Evolutionary conservation across 2,888 invertebrate species (phyloP), one percentile per base, ranked within the genome.

Genomic region (Megastigmus dorsalis): DNA sequence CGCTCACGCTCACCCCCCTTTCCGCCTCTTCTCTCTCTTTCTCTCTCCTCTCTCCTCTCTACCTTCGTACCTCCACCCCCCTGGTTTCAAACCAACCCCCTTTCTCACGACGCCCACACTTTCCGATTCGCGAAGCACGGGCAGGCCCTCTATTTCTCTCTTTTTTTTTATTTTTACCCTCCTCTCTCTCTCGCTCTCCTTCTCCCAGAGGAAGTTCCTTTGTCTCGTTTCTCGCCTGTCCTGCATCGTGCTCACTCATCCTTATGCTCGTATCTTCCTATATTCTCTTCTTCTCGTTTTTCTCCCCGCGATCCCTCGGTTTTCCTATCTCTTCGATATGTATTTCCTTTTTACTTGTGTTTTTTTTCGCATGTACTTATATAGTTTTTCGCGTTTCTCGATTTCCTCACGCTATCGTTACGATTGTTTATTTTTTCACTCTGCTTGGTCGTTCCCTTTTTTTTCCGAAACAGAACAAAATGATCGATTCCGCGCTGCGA

Each of bases 131-230:
- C 74, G 73, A 74, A 55, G 74, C 76, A 69, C 73, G 65, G 41
- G 33, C 59, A 43, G n/a, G 38, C 45, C n/a, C 18, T 23, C 36
- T 18, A 26, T 66, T 52, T 45, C 26, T 45, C 54, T 36, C 45
- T 68, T 62, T 75, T 30, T 59, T 45, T 3, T 23, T 50, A 48
- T 52, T 48, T 36, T n/a, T 23, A n/a, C n/a, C 7, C 15, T 43
- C 54, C 28, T 67, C 68, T 63, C 59, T 63, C 78, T 80, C 77
- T 76, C 78, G 48, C 23, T 26, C 23, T 43, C 43, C 65, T 60
- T 60, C 77, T 80, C 77, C 78, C 77, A 48, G 79, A 80, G 79
- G 77, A 80, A 80, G 38, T 75, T 78, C 80, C 81, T 83, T 83
- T 84, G 80, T 83, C 81, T 82, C 80, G 79, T 65, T 63, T 65